Percentiles rank a stretch among this genome's conserved stretches.
Evolutionary conservation across 2,113 vertebrate species (phyloP).

Genomic region (Percina caprodes): DNA sequence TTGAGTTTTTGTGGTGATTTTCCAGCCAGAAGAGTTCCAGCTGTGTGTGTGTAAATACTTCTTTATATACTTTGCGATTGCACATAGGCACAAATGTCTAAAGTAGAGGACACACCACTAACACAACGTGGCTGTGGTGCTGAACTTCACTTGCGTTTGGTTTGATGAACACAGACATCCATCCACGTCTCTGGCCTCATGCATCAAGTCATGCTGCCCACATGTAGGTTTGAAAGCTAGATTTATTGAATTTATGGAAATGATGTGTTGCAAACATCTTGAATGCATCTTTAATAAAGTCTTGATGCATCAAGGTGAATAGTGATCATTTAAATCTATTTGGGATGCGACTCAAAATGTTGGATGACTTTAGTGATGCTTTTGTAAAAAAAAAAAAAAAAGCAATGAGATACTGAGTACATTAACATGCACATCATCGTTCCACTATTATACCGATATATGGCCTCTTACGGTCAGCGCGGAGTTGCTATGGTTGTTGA

Average conservation of each 20-base stretch:
- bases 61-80: background rate
- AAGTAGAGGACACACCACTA: background rate
- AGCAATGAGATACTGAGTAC: too few relatives aligned
- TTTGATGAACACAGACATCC: background rate
- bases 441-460: too few relatives aligned
- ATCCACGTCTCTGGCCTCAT: conserved; percentile 8
- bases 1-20: background rate
- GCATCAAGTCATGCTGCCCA: background rate
- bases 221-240: background rate
- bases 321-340: background rate
- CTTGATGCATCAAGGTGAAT: background rate
- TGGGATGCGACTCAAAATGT: background rate
- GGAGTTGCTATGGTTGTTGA: too few relatives aligned
- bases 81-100: background rate
- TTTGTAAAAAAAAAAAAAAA: too few relatives aligned
- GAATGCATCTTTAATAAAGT: background rate
- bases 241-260: background rate
- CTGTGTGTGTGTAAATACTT: background rate
- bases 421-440: too few relatives aligned
- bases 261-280: background rate
- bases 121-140: background rate
- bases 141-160: background rate
- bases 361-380: background rate
- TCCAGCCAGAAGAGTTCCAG: background rate
- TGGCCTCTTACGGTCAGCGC: too few relatives aligned